Evolutionary conservation across 2,888 invertebrate species (phyloP).

Genomic region (Acronicta leporina): DNA sequence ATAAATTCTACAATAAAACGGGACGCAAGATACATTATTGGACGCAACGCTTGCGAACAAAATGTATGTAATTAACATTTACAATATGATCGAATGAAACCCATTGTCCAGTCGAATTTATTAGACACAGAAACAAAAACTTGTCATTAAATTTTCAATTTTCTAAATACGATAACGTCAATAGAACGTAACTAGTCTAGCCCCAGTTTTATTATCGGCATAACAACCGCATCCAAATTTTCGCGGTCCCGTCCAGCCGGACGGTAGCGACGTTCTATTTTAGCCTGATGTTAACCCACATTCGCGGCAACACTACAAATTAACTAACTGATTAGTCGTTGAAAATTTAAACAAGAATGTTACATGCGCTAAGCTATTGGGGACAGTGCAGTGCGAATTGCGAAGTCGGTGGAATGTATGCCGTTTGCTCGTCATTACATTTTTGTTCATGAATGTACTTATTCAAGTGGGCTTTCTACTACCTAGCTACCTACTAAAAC

Average conservation of each 20-base stretch:
- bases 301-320: constrained; percentile 77
- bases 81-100: no score
- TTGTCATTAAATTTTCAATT: no score
- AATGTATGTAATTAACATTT: no score
- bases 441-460: constrained; percentile 8
- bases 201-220: background rate
- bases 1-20: no score
- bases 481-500: background rate
- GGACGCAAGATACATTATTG: no score
- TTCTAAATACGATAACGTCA: no score
- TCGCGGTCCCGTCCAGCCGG: constrained; percentile 58
- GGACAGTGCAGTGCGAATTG: constrained; percentile 34
- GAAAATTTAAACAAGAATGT: constrained; percentile 55
- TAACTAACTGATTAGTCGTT: constrained; percentile 70
- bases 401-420: constrained; percentile 21
- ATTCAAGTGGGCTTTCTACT: no score
- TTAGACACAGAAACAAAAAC: no score
- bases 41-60: no score
- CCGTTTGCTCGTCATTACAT: constrained; percentile 6
- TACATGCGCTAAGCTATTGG: constrained; percentile 35
- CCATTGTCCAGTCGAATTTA: no score
- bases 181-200: no score
- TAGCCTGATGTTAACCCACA: constrained; percentile 79
- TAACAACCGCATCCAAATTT: constrained; percentile 60
- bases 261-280: constrained; percentile 80